Conservation (phyloP, 2,888 invertebrate genomes). For the Eristalis intricaria region DNA sequence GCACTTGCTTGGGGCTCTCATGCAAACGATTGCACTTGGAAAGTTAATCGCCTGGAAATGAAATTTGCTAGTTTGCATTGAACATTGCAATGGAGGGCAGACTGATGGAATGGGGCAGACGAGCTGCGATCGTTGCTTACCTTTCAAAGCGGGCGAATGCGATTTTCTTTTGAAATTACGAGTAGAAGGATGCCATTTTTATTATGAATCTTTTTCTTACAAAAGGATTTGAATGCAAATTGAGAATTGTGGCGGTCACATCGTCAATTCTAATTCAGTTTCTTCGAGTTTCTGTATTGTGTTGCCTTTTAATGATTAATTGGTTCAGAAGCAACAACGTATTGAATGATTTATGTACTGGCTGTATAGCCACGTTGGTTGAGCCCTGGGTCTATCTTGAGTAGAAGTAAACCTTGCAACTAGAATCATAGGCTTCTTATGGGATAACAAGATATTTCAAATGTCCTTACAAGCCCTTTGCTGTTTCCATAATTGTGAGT, state of each 20-base stretch:
- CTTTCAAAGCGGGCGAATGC: constrained; percentile 16
- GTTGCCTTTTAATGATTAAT: background rate
- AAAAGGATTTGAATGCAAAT: background rate
- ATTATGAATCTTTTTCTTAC: background rate
- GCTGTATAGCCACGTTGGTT: too few relatives aligned
- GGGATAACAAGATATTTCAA: too few relatives aligned
- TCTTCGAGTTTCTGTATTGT: background rate
- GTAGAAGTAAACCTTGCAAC: too few relatives aligned
- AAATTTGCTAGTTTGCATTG: constrained; percentile 39
- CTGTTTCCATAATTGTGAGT: too few relatives aligned
- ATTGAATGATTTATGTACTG: too few relatives aligned
- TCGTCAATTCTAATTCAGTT: background rate
- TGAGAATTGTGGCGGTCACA: background rate
- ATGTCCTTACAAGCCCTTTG: too few relatives aligned
- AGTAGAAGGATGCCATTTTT: background rate
- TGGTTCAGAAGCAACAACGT: too few relatives aligned
- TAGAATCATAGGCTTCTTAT: too few relatives aligned
- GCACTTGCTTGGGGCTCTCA: background rate
- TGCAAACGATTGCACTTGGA: constrained; percentile 39
- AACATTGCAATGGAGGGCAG: background rate
- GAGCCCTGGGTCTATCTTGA: too few relatives aligned
- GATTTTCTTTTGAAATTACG: constrained; percentile 39
- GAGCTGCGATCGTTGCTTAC: constrained; percentile 31
- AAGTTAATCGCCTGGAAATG: constrained; percentile 55
- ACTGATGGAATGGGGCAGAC: background rate